Base-by-base conservation (phyloP, 1,140 invertebrate genomes). In the Drosophila sp. region DNA sequence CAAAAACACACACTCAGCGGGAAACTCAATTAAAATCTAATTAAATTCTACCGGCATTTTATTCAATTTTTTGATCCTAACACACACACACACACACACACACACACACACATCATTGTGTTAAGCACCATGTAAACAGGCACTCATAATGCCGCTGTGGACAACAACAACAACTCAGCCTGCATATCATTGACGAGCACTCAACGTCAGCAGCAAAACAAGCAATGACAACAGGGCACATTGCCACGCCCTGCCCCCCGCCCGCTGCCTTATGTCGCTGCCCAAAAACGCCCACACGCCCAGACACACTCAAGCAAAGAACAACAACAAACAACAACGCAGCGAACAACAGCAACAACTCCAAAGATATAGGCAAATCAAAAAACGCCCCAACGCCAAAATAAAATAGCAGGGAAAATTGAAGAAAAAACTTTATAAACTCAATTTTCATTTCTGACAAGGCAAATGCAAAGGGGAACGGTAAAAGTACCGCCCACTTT, bases 141-240 rank as follows among this genome's bases (percentile, higher is more conserved):
- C 84, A 89, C 83, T 89, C 79, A 70, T 77, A 73, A 80, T 66
- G 63, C 43, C 64, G 61, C 59, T 80, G 65, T 53, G 76, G 51
- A 78, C 63, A 75, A 57, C 69, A 72, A 89, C 72, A 76, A 58
- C 58, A 71, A 73, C 66, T 76, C 75, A 67, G 82, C 53, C 76
- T 72, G 83, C 83, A 89, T 89, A 89, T 89, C 83, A 89, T 89
- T 73, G 79, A 89, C 82, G 82, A 78, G 79, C 83, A 89, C 84
- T 89, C 83, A 89, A 89, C 89, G 83, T 89, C 83, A 89, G 69
- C 76, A 74, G 80, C 83, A 89, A 79, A 89, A 89, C 83, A 89
- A 73, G 83, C 83, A 78, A 72, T 79, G 82, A 89, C 82, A 87
- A 81, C 69, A 70, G 69, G 70, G 78, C 76, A 67, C 75, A 82